phyloP scores from a whole-genome alignment of 2,113 vertebrate genomes.

The Clupea harengus region DNA sequence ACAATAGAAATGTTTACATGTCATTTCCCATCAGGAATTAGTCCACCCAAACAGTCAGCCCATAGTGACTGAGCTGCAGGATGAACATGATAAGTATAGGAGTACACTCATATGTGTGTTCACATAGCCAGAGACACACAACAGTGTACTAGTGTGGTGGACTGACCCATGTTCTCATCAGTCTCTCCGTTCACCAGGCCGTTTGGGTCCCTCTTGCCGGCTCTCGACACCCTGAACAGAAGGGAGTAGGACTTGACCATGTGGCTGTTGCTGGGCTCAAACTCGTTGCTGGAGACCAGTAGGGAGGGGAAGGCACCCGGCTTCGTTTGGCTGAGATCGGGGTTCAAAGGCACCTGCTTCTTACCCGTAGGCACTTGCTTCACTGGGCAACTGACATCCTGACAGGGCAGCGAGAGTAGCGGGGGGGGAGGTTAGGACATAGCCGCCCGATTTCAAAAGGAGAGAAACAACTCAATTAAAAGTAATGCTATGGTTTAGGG shows the following conservation, averaged over 20 bases:
- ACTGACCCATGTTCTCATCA: conserved; percentile 93
- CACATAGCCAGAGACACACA: not conserved
- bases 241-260: conserved; percentile 99
- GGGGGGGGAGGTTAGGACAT: not conserved
- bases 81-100: not conserved
- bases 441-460: not conserved
- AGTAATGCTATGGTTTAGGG: not conserved
- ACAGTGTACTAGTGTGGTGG: not conserved
- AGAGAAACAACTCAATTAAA: not conserved
- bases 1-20: not conserved
- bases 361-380: conserved; percentile 99
- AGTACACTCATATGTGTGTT: not conserved
- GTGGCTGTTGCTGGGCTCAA: conserved; percentile 99
- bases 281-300: conserved; percentile 96
- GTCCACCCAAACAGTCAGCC: not conserved
- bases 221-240: conserved; percentile 93
- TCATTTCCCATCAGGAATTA: not conserved
- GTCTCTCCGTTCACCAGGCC: conserved; percentile 89
- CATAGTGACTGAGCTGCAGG: not conserved
- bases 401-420: conserved; percentile 23
- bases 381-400: conserved; percentile 98
- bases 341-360: conserved; percentile 99
- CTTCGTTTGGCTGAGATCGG: conserved; percentile 95
- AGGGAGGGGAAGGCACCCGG: conserved; percentile 90
- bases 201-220: conserved; percentile 85